Conservation (phyloP, 2,113 vertebrate species). For the Nothobranchius furzeri region DNA sequence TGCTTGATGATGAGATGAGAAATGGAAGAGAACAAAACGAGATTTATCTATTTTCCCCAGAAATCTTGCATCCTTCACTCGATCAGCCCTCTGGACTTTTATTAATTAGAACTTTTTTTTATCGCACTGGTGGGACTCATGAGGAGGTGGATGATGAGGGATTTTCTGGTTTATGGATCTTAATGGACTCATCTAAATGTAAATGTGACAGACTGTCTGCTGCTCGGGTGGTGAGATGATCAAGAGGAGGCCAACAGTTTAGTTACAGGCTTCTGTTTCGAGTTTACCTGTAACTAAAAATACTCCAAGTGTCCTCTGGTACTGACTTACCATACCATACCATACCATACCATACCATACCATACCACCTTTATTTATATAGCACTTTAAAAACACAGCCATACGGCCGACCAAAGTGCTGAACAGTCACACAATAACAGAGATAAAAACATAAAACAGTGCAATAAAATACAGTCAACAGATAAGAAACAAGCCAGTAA, state of each 20-base stretch:
- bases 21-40: not conserved
- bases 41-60: not conserved
- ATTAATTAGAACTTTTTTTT: slow-evolving; percentile 13
- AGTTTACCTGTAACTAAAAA: not conserved
- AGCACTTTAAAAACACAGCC: too few relatives aligned
- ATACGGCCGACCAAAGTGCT: too few relatives aligned
- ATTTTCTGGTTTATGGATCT: slow-evolving; percentile 41
- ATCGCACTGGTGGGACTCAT: slow-evolving; percentile 8
- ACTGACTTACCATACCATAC: too few relatives aligned
- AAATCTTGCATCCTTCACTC: not conserved
- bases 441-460: too few relatives aligned
- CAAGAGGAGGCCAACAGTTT: slow-evolving; percentile 16
- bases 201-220: slow-evolving; percentile 58
- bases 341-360: too few relatives aligned
- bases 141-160: slow-evolving; percentile 2
- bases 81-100: slow-evolving; percentile 11
- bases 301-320: too few relatives aligned
- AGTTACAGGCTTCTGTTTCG: not conserved
- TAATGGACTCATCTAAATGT: slow-evolving; percentile 74
- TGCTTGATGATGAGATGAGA: not conserved
- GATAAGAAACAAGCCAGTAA: too few relatives aligned
- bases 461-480: too few relatives aligned
- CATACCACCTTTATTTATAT: too few relatives aligned
- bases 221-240: slow-evolving; percentile 25
- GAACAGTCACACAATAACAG: too few relatives aligned